Evolutionary conservation across 2,888 invertebrate genomes (phyloP).

Genomic region (Leuctra nigra): DNA sequence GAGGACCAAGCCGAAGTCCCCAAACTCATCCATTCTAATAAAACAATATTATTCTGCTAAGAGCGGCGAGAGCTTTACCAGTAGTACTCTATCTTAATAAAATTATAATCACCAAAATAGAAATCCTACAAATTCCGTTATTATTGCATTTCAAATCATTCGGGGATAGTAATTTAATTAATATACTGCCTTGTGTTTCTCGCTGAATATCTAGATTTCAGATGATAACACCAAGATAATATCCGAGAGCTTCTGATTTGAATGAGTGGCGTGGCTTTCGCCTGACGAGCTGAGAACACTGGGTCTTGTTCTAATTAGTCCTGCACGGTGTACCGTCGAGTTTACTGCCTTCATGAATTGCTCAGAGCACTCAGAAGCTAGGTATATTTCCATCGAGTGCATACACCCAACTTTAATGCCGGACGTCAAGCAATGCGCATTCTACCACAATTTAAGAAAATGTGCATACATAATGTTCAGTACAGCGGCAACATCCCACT

Average conservation of each 20-base stretch:
- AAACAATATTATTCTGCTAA: constrained; percentile 12
- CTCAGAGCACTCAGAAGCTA: too few relatives aligned
- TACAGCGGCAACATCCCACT: constrained; percentile 16
- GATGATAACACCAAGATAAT: neutral
- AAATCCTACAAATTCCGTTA: neutral
- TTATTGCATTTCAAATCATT: neutral
- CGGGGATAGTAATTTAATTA: neutral
- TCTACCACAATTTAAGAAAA: constrained; percentile 14
- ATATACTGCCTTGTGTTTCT: too few relatives aligned
- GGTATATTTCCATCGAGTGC: too few relatives aligned
- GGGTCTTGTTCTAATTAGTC: too few relatives aligned
- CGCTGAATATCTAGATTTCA: neutral
- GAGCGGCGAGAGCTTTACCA: neutral
- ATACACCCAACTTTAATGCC: constrained; percentile 8
- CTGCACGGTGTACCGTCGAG: too few relatives aligned
- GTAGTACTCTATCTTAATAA: constrained; percentile 11
- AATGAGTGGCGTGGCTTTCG: too few relatives aligned
- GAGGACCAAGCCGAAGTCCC: too few relatives aligned
- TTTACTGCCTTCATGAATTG: too few relatives aligned
- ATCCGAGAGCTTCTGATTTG: neutral
- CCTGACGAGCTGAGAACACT: too few relatives aligned
- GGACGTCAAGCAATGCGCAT: constrained; percentile 4
- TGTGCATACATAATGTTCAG: constrained; percentile 16
- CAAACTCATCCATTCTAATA: constrained; percentile 19
- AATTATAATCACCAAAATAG: neutral